These are phyloP conservation scores for Sardinella longiceps DNA, from an alignment of 2,797 vertebrate species.

Conservation along the genomic window DNA sequence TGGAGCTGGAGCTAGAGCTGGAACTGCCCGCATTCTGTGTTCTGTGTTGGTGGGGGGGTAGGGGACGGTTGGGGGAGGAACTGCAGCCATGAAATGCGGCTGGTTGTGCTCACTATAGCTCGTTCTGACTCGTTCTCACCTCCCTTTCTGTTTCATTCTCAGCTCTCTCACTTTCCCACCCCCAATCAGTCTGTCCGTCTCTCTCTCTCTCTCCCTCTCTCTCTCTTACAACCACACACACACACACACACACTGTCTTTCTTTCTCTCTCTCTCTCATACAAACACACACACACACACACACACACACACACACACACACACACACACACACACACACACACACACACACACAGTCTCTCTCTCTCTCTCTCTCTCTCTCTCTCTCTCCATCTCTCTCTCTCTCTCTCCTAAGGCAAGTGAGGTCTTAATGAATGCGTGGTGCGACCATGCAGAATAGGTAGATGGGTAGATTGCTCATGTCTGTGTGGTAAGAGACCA, in stretches of 20 bases:
- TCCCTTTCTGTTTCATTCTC: not conserved
- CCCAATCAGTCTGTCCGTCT: not conserved
- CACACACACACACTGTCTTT: too few species aligned
- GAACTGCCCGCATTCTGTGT: not conserved
- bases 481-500: slow-evolving; percentile 55
- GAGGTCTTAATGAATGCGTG: not conserved
- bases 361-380: not conserved
- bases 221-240: too few species aligned
- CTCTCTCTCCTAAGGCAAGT: slow-evolving; percentile 6
- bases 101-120: slow-evolving; percentile 16
- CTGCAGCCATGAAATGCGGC: slow-evolving; percentile 9
- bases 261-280: not conserved
- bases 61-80: slow-evolving; percentile 27
- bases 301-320: too few species aligned
- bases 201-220: not conserved
- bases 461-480: slow-evolving; percentile 39
- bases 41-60: not conserved
- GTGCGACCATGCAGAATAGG: slow-evolving; percentile 22
- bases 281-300: too few species aligned
- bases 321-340: too few species aligned
- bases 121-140: slow-evolving; percentile 2
- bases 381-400: not conserved
- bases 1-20: not conserved
- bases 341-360: too few species aligned
- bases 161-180: not conserved